Evolutionary conservation across 2,113 vertebrate genomes (phyloP).

Genomic region (Scytalopus superciliaris): DNA sequence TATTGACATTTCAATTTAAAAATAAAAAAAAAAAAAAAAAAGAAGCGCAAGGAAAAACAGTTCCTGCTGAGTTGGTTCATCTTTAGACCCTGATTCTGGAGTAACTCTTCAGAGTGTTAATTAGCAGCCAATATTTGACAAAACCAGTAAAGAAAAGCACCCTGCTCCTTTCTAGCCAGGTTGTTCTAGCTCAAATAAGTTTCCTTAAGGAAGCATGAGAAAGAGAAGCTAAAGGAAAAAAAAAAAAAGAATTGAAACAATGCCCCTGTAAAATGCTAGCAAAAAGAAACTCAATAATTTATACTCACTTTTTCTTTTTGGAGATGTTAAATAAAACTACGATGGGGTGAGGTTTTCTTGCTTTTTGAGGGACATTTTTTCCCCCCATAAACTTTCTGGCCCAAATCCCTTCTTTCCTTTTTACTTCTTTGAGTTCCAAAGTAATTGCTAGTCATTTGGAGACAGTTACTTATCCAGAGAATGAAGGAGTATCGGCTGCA

Average conservation of each 20-base stretch:
- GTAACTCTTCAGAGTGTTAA: neutral
- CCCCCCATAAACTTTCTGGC: neutral
- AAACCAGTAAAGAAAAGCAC: neutral
- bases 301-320: neutral
- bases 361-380: neutral
- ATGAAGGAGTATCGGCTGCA: neutral
- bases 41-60: neutral
- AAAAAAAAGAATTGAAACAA: neutral
- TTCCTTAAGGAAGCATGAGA: neutral
- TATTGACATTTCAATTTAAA: slow-evolving; percentile 55
- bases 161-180: neutral
- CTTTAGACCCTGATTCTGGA: neutral
- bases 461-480: slow-evolving; percentile 27
- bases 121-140: neutral
- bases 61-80: neutral
- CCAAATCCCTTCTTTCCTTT: neutral
- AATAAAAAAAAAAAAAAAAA: neutral
- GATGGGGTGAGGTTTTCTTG: neutral
- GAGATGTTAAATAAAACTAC: neutral
- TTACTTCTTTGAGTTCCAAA: neutral
- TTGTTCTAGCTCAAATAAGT: neutral
- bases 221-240: neutral
- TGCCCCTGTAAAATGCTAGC: neutral
- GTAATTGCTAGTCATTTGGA: neutral
- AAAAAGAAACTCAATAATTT: neutral